These are phyloP conservation scores for Trididemnum clinides DNA, from an alignment of 23 tunicate genomes.

Conservation along the genomic window DNA sequence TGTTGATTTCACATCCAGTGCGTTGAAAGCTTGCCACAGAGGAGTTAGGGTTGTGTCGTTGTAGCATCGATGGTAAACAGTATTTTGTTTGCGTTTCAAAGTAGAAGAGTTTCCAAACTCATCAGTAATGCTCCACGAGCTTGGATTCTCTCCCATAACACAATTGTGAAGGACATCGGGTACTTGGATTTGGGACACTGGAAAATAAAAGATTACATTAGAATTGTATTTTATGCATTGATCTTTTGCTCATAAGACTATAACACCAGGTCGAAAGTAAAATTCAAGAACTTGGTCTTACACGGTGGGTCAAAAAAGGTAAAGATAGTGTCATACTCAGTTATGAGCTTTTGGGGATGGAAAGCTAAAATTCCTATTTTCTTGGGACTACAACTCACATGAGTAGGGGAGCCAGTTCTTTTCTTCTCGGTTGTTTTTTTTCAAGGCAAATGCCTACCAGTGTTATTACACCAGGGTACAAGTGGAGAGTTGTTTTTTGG, in stretches of 20 bases:
- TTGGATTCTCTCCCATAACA: conserved; percentile 47
- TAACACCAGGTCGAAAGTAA: no score
- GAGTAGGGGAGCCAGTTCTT: no score
- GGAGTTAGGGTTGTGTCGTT: conserved; percentile 56
- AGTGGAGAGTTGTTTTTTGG: no score
- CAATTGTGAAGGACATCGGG: conserved; percentile 77
- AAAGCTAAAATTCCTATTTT: no score
- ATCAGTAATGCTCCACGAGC: conserved; percentile 21
- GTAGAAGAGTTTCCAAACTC: background rate
- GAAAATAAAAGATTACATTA: background rate
- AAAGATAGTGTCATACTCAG: background rate
- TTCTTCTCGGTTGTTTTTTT: no score
- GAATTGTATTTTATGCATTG: no score
- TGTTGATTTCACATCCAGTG: conserved; percentile 32
- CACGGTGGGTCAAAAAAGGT: background rate
- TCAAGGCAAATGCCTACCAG: no score
- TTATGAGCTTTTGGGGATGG: no score
- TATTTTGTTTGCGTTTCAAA: background rate
- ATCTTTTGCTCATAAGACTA: no score
- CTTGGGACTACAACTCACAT: no score
- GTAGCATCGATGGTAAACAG: conserved; percentile 61
- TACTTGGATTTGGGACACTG: conserved; percentile 77
- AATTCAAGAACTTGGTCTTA: background rate
- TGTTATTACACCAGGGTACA: no score
- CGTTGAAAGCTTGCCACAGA: conserved; percentile 72